These are phyloP conservation scores for Pandemis heparana DNA, from an alignment of 2,888 invertebrate species.

Conservation along the genomic window DNA sequence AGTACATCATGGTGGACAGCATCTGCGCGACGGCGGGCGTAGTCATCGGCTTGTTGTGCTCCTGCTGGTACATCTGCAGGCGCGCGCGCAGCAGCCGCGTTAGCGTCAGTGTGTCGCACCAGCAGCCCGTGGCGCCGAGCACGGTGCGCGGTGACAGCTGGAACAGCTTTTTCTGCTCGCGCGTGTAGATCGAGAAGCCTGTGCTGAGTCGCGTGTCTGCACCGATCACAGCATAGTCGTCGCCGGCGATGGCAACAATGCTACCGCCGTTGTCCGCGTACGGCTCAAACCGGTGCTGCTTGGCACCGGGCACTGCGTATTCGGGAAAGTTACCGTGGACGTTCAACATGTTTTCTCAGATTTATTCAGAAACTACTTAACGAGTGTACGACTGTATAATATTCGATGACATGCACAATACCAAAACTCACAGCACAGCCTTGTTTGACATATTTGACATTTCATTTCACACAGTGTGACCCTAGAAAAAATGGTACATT, in stretches of 20 bases:
- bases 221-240: slow-evolving; percentile 97
- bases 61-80: slow-evolving; percentile 97
- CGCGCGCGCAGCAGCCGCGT: slow-evolving; percentile 93
- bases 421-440: slow-evolving; percentile 8
- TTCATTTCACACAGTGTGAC: slow-evolving; percentile 21
- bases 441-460: slow-evolving; percentile 41
- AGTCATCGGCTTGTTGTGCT: slow-evolving; percentile 96
- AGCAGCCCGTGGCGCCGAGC: slow-evolving; percentile 98
- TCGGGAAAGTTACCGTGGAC: slow-evolving; percentile 75
- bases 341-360: slow-evolving; percentile 64
- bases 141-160: slow-evolving; percentile 93
- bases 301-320: slow-evolving; percentile 82
- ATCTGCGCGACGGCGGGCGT: slow-evolving; percentile 98
- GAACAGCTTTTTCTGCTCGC: slow-evolving; percentile 95
- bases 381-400: slow-evolving; percentile 38
- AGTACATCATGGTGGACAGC: slow-evolving; percentile 97
- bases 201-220: slow-evolving; percentile 97
- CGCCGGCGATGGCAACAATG: slow-evolving; percentile 97
- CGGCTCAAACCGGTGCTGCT: slow-evolving; percentile 81
- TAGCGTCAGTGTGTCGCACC: slow-evolving; percentile 98
- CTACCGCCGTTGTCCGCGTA: slow-evolving; percentile 90
- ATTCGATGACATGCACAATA: slow-evolving; percentile 69
- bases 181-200: slow-evolving; percentile 95
- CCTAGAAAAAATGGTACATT: background rate
- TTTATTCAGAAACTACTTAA: slow-evolving; percentile 37